Percentiles rank a stretch among this genome's conserved stretches.
Conservation (phyloP, 1,140 invertebrate genomes). For the Berghia stephanieae region DNA sequence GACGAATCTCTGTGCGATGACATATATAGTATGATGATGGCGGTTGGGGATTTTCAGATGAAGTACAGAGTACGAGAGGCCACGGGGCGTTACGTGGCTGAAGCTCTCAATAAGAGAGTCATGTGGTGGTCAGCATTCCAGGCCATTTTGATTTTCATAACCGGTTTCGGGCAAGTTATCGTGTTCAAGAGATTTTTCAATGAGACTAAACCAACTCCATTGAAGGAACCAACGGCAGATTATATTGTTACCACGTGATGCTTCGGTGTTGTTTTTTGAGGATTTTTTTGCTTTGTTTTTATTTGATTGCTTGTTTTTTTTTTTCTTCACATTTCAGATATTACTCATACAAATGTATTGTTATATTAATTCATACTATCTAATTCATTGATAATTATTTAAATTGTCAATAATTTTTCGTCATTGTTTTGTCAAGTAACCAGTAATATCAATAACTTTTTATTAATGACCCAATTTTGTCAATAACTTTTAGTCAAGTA, state of each 20-base stretch:
- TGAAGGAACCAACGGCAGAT: not conserved
- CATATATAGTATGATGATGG: slow-evolving; percentile 11
- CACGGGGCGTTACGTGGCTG: slow-evolving; percentile 20
- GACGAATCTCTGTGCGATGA: slow-evolving; percentile 19
- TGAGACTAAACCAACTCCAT: not conserved
- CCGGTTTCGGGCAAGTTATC: slow-evolving; percentile 21
- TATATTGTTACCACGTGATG: not conserved
- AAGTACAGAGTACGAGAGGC: slow-evolving; percentile 27
- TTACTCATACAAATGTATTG: no score
- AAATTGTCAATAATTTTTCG: no score
- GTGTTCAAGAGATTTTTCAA: slow-evolving; percentile 30
- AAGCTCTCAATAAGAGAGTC: slow-evolving; percentile 9
- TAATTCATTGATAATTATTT: no score
- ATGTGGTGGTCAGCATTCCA: slow-evolving; percentile 16
- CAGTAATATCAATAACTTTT: no score
- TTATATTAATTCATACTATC: no score
- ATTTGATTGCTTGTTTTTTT: no score
- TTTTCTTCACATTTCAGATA: no score
- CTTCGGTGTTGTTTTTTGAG: no score
- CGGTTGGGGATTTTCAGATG: slow-evolving; percentile 20
- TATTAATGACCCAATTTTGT: no score
- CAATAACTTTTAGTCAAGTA: no score
- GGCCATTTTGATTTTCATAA: not conserved
- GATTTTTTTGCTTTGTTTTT: no score
- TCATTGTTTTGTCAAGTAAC: no score